Evolutionary conservation across 2,113 vertebrate species (phyloP), one percentile per base, ranked within the genome.

Genomic region (Hylia prasina): DNA sequence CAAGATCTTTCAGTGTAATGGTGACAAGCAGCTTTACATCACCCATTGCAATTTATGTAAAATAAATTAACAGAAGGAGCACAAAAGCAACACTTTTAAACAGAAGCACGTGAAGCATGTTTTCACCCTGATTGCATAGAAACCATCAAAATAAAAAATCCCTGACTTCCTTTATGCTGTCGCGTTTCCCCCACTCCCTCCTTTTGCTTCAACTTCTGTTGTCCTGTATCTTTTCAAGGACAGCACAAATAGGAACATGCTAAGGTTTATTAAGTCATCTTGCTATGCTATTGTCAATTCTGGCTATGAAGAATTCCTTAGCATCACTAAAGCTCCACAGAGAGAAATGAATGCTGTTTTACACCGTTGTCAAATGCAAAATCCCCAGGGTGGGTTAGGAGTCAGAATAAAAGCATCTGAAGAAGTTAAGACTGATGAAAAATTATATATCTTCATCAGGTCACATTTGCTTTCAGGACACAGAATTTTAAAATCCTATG

Each of bases 191-290:
- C 35, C 57, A 78, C 77, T 82, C 89, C 65, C 93, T 93, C 94
- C 73, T 70, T 94, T 78, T 91, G 53, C 80, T 97, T 96, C 95
- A 94, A 90, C 93, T 96, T 96, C 78, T 82, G n/a, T 79, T 93
- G 90, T 64, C 90, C 97, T 97, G 4, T 53, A 72, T 95, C 90
- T 94, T 96, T 92, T 82, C 90, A 97, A 97, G 96, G 89, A 72
- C 84, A 79, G 95, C 94, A 58, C 63, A 97, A 95, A 91, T 68
- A 87, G 90, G 89, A 73, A 96, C 96, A 95, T 75, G 95, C 93
- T 93, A 97, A 95, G 91, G 96, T 97, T 98, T 98, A 98, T 98
- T 97, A 98, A 98, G 98, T 97, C 97, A 97, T 98, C 97, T 97
- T 93, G 95, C 96, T 96, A 91, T 94, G 96, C 82, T 96, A 97